phyloP scores from a whole-genome alignment of 2,888 invertebrate species.

The Kryphioiulus occultus region DNA sequence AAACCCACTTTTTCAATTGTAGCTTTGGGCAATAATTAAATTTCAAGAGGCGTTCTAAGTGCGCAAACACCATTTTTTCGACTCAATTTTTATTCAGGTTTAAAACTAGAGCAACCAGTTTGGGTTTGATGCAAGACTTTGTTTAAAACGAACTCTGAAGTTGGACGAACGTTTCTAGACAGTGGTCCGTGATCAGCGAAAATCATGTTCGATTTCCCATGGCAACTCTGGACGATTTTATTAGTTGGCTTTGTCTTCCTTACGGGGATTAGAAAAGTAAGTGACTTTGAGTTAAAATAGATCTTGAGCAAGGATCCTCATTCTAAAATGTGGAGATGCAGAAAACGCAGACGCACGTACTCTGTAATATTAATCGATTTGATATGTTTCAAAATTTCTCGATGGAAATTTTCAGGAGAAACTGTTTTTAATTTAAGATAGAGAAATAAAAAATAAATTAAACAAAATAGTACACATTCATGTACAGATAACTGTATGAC shows the following conservation, averaged over 20 bases:
- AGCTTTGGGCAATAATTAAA: not conserved
- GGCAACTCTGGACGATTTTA: constrained; percentile 3
- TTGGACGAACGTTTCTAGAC: not conserved
- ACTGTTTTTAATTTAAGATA: too few species aligned
- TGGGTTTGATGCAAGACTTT: not conserved
- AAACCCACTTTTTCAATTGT: not conserved
- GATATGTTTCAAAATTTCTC: too few species aligned
- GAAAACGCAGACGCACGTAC: too few species aligned
- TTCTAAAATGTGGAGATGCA: too few species aligned
- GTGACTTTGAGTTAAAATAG: too few species aligned
- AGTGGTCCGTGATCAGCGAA: not conserved
- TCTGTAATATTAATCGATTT: too few species aligned
- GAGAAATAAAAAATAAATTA: too few species aligned
- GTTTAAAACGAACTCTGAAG: not conserved
- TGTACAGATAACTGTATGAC: too few species aligned
- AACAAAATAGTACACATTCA: too few species aligned
- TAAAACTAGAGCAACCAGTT: not conserved
- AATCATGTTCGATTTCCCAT: constrained; percentile 23
- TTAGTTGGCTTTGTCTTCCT: not conserved
- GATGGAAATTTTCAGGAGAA: too few species aligned
- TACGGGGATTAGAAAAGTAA: not conserved
- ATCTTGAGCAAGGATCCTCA: too few species aligned
- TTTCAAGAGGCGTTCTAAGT: not conserved
- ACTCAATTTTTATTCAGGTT: not conserved
- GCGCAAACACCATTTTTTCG: not conserved